Evolutionary conservation across 2,888 invertebrate species (phyloP), one percentile per base, ranked within the genome.

Genomic region (Conomelus anceps): DNA sequence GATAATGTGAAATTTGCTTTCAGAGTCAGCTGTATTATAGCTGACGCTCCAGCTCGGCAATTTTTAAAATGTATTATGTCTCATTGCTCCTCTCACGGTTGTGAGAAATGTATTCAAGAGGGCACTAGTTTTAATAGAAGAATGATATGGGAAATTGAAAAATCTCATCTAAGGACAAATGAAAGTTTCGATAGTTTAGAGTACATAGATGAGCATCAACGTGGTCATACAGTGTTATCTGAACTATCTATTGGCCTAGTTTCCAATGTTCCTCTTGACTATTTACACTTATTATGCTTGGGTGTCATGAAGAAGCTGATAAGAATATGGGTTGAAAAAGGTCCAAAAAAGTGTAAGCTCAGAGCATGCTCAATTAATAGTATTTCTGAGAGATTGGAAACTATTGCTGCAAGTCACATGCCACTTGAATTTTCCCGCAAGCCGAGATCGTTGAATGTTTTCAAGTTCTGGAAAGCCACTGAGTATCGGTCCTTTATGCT

Each of bases 71-170:
- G 29, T 87, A 29, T 24, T 87, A 26, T 24, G 87, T 87, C 87
- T 34, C 29, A 87, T 13, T n/a, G 22, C 41, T 87, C 87, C 87
- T 87, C 87, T 87, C 13, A 87, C 24, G 87, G 23, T 13, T 87
- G 87, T 87, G 87, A 87, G 22, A 87, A 87, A 22, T 87, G 87
- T 87, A 22, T 87, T 29, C 87, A 29, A 22, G 87, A 87, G 22
- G 87, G 87, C 29, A 29, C 29, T 87, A 23, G 34, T 29, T 29
- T 22, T 29, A 87, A 24, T 29, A 29, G 87, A n/a, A n/a, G n/a
- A n/a, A n/a, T n/a, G n/a, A n/a, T n/a, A n/a, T n/a, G n/a, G n/a
- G n/a, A n/a, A n/a, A 87, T 13, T 87, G 9, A 87, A 87, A 87
- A 87, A 29, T 34, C 9, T 87, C 20, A 22, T 26, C 29, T 23